Percentiles rank a stretch among this genome's conserved stretches.
phyloP scores from a whole-genome alignment of 37 sponge, comb jelly and placozoan genomes.

The Aplysina aerophoba region DNA sequence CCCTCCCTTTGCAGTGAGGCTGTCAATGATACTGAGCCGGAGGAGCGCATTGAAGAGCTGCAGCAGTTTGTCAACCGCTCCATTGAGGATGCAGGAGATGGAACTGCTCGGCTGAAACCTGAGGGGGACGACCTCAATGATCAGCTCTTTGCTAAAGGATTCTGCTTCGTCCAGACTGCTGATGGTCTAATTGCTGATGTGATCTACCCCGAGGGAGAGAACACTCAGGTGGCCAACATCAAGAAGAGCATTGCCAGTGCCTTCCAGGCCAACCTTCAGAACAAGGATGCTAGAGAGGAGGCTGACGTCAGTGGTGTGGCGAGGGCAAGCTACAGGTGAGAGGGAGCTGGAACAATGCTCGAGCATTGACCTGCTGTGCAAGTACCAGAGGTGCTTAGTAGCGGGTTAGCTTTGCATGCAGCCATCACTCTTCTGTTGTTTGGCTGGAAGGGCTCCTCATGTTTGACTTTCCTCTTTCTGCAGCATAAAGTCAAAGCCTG shows the following conservation, averaged over 20 bases:
- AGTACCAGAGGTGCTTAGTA: no score
- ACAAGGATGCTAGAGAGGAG: background rate
- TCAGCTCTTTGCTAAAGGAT: background rate
- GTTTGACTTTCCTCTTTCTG: no score
- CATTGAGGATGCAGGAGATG: slow-evolving; percentile 18
- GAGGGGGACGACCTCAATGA: background rate
- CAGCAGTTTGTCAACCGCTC: background rate
- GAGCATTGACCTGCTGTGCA: no score
- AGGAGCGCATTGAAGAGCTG: slow-evolving; percentile 5
- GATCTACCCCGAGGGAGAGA: slow-evolving; percentile 26
- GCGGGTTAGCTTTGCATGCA: no score
- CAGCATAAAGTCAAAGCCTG: no score
- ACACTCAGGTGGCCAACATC: slow-evolving; percentile 36
- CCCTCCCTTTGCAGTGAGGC: no score
- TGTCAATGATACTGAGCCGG: background rate
- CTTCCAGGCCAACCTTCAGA: slow-evolving; percentile 56
- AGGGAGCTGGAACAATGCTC: no score
- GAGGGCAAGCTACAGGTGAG: slow-evolving; percentile 6
- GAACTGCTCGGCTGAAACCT: background rate
- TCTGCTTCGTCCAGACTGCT: slow-evolving; percentile 42
- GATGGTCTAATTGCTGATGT: slow-evolving; percentile 46
- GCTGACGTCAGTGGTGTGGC: background rate
- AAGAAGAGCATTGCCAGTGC: slow-evolving; percentile 55
- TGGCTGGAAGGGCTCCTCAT: background rate
- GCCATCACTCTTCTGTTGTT: background rate